Base-by-base conservation (phyloP, 2,113 vertebrate genomes). In the Ancistrus triradiatus region DNA sequence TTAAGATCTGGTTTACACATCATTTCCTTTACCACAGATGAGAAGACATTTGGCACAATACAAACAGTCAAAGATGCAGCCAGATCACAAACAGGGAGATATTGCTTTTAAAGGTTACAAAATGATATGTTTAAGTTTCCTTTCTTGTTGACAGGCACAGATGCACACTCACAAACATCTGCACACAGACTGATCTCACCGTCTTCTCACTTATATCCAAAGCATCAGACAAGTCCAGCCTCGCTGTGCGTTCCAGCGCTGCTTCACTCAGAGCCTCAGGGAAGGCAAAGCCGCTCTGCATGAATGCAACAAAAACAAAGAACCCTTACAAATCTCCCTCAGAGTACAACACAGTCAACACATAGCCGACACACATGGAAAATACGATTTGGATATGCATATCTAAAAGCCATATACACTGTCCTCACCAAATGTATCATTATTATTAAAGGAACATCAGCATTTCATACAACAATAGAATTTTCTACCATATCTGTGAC, bases 191-290 rank as follows among this genome's bases (percentile, higher is more conserved):
- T 10, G 9, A n/a, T 81, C 83, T 0, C 77, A 92, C 91, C 79
- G 86, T 86, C 64, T 76, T 79, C 73, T 93, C 89, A 0, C 87
- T 77, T 1, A 87, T 71, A 1, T 88, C 86, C 3, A 78, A 51
- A 2, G 21, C 75, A 1, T 88, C 83, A 0, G 63, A 51, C 51
- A 43, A 3, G 21, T 82, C 83, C 37, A 50, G 38, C 22, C 62
- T 78, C 0, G 2, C 52, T 0, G 65, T 47, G 42, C 69, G 77
- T 7, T 77, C 78, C 0, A 63, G 1, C 3, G 66, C 8, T 3
- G 27, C 13, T 0, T 67, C 58, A 0, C 5, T 67, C 63, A 73
- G 33, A 22, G 31, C 64, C 48, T 61, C 76, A 46, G 72, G 57
- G 67, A 13, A 1, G 0, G 14, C 87, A 80, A 55, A 76, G 56